phyloP scores from a whole-genome alignment of 2,113 vertebrate species.

The Morone chrysops region DNA sequence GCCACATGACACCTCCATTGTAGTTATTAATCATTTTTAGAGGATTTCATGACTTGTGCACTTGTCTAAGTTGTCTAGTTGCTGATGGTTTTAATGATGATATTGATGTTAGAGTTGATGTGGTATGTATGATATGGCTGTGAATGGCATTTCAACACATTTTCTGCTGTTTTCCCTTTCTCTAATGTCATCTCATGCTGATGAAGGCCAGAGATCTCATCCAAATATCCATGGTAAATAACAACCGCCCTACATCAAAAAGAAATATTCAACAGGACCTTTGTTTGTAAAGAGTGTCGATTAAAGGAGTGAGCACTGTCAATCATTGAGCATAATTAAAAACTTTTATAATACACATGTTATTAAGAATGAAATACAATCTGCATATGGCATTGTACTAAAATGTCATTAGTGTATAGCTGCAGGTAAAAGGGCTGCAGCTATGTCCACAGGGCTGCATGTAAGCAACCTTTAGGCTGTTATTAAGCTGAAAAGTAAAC shows the following conservation, averaged over 20 bases:
- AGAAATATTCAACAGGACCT: slow-evolving; percentile 24
- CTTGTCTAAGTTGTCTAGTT: slow-evolving; percentile 46
- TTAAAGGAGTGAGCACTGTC: slow-evolving; percentile 20
- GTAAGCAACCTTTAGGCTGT: not conserved
- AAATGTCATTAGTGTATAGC: not conserved
- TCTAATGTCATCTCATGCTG: slow-evolving; percentile 83
- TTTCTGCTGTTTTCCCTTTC: slow-evolving; percentile 81
- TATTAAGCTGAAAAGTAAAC: not conserved
- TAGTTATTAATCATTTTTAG: slow-evolving; percentile 25
- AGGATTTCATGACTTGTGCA: slow-evolving; percentile 48
- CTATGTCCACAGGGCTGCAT: not conserved
- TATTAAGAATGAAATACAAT: not conserved
- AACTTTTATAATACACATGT: not conserved
- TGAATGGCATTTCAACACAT: slow-evolving; percentile 75
- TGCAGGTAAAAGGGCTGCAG: not conserved
- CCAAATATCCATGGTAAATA: slow-evolving; percentile 86
- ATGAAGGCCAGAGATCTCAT: slow-evolving; percentile 86
- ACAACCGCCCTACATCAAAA: slow-evolving; percentile 72
- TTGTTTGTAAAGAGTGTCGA: slow-evolving; percentile 18
- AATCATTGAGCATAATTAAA: not conserved
- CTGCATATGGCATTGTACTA: not conserved
- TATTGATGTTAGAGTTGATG: slow-evolving; percentile 53
- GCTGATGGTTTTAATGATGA: slow-evolving; percentile 50
- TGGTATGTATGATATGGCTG: slow-evolving; percentile 54
- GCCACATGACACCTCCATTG: slow-evolving; percentile 32